Evolutionary conservation across 1,140 invertebrate species (phyloP).

Genomic region (Brachionus calyciflorus): DNA sequence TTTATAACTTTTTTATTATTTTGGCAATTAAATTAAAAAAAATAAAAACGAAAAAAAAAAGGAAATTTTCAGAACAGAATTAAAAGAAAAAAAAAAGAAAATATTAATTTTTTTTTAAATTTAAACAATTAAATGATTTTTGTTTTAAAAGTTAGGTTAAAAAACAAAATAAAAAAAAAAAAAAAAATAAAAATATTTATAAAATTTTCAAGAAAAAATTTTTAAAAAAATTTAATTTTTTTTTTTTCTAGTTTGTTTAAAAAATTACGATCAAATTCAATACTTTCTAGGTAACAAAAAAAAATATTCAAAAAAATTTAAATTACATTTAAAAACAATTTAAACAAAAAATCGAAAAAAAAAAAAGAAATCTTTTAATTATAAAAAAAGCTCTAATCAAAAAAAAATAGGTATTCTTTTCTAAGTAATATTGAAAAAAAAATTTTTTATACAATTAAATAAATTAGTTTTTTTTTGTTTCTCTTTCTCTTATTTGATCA

Average conservation of each 20-base stretch:
- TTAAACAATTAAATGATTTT: background rate
- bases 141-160: too few species aligned
- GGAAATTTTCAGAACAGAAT: too few species aligned
- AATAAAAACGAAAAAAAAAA: too few species aligned
- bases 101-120: background rate
- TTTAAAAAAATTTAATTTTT: too few species aligned
- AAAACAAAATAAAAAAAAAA: too few species aligned
- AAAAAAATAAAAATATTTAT: background rate
- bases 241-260: background rate
- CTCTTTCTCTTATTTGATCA: background rate
- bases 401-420: slow-evolving; percentile 25
- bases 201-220: too few species aligned
- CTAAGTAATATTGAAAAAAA: background rate
- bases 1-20: slow-evolving; percentile 33
- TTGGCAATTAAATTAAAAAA: slow-evolving; percentile 12
- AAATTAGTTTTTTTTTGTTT: background rate
- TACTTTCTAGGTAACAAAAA: background rate
- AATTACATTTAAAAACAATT: slow-evolving; percentile 26
- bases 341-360: background rate
- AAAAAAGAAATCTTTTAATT: background rate
- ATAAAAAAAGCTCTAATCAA: background rate
- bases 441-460: slow-evolving; percentile 34
- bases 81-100: too few species aligned
- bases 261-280: background rate
- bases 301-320: background rate